Conservation (phyloP, 2,888 invertebrate genomes). For the Acronicta psi region DNA sequence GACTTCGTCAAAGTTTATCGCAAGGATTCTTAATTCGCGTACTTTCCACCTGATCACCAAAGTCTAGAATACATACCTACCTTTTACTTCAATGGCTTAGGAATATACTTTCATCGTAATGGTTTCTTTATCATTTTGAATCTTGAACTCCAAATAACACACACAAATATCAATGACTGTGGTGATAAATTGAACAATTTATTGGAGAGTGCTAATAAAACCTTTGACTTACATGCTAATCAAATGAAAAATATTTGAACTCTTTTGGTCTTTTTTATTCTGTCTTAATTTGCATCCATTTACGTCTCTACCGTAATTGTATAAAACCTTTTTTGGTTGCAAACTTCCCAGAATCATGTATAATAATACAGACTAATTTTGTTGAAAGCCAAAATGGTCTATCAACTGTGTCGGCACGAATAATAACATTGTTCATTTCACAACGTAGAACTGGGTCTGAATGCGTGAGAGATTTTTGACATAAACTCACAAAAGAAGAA, state of each 20-base stretch:
- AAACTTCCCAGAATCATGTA: not conserved
- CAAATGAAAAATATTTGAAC: conserved; percentile 1
- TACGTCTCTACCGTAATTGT: not conserved
- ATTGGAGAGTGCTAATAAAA: conserved; percentile 9
- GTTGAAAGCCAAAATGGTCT: not conserved
- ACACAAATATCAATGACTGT: too few relatives aligned
- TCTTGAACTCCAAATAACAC: too few relatives aligned
- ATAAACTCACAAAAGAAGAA: not conserved
- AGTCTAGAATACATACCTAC: too few relatives aligned
- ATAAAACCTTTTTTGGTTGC: conserved; percentile 3
- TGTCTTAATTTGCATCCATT: conserved; percentile 12
- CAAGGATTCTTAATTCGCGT: too few relatives aligned
- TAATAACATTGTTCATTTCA: not conserved
- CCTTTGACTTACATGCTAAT: conserved; percentile 14
- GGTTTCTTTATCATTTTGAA: too few relatives aligned
- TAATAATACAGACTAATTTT: not conserved
- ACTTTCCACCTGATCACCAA: too few relatives aligned
- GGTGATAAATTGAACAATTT: not conserved
- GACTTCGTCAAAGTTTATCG: too few relatives aligned
- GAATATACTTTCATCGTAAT: too few relatives aligned
- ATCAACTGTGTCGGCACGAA: not conserved
- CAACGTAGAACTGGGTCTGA: not conserved
- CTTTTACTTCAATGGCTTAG: too few relatives aligned
- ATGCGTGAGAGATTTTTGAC: too few relatives aligned
- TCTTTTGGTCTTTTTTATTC: conserved; percentile 16